phyloP scores from a whole-genome alignment of 2,888 invertebrate genomes.

The Heliconius cydno region DNA sequence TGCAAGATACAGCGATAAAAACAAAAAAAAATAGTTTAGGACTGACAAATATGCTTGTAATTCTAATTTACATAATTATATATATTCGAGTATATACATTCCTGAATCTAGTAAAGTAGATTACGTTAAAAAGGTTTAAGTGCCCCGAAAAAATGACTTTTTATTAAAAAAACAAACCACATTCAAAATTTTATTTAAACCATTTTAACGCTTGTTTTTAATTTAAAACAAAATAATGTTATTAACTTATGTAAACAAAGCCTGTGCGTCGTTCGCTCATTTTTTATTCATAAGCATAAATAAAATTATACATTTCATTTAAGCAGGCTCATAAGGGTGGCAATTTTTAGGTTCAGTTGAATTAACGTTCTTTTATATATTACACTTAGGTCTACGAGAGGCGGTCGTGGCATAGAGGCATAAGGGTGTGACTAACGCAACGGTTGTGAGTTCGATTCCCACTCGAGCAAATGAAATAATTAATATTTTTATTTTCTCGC shows the following conservation, averaged over 20 bases:
- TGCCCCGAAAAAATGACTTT: background rate
- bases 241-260: slow-evolving; percentile 26
- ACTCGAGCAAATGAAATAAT: background rate
- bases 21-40: too few species aligned
- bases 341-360: slow-evolving; percentile 18
- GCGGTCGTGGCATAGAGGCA: too few species aligned
- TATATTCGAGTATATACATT: background rate
- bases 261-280: slow-evolving; percentile 28
- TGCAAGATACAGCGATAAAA: too few species aligned
- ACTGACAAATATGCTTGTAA: too few species aligned
- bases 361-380: background rate
- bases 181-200: slow-evolving; percentile 7
- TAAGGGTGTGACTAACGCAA: too few species aligned
- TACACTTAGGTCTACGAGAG: background rate
- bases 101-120: too few species aligned
- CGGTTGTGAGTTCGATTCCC: background rate
- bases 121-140: background rate
- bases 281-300: slow-evolving; percentile 45
- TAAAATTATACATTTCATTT: slow-evolving; percentile 40
- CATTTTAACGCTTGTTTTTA: slow-evolving; percentile 22
- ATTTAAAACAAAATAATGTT: slow-evolving; percentile 29
- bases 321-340: slow-evolving; percentile 21
- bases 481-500: background rate
- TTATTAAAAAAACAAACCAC: background rate
- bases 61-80: too few species aligned